Conservation (phyloP, 1,140 invertebrate genomes). For the Papilio polytes region DNA sequence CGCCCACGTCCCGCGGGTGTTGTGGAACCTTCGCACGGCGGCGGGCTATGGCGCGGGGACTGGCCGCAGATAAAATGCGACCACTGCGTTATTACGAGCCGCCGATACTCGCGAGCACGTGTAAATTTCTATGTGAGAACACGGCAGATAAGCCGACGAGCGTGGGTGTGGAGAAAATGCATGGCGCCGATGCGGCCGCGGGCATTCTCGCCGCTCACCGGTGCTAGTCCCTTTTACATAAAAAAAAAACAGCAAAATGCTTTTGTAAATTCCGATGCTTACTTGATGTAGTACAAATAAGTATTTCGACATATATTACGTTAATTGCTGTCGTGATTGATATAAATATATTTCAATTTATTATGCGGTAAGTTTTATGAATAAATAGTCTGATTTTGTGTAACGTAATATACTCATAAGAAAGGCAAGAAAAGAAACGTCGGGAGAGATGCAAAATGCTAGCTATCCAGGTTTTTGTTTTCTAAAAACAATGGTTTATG, state of each 20-base stretch:
- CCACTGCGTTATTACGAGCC: conserved; percentile 73
- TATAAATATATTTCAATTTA: conserved; percentile 1
- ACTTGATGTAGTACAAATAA: neutral
- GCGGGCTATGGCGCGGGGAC: conserved; percentile 52
- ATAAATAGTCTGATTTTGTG: neutral
- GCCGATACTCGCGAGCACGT: conserved; percentile 75
- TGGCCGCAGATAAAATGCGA: conserved; percentile 73
- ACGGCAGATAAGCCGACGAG: conserved; percentile 65
- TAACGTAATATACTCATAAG: neutral
- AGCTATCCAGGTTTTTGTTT: no score
- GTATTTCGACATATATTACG: neutral
- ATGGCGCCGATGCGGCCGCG: conserved; percentile 53
- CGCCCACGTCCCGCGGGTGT: conserved; percentile 75
- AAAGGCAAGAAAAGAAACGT: no score
- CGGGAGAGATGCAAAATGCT: no score
- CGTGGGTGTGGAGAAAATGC: conserved; percentile 71
- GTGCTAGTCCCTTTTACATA: conserved; percentile 28
- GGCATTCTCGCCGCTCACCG: conserved; percentile 44
- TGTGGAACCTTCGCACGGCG: conserved; percentile 62
- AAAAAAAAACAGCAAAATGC: conserved; percentile 14
- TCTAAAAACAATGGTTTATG: no score
- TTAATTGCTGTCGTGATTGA: conserved; percentile 12
- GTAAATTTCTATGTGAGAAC: conserved; percentile 81
- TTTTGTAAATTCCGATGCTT: conserved; percentile 25
- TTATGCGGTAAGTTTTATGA: neutral